phyloP scores from a whole-genome alignment of 1,140 invertebrate species.

The Saccostrea cuccullata region DNA sequence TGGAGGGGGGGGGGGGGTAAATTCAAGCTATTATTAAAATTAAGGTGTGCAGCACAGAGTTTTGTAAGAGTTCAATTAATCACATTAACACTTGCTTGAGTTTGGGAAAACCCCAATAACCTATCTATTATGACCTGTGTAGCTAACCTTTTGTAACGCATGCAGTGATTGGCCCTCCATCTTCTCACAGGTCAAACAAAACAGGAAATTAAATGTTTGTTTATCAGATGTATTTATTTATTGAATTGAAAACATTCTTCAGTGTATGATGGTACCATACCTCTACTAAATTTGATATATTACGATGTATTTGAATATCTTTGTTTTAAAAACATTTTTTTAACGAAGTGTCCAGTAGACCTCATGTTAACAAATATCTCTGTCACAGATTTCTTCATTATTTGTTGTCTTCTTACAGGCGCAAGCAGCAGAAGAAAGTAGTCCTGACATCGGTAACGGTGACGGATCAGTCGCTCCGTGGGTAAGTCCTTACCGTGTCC shows the following conservation, averaged over 20 bases:
- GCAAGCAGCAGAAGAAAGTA: slow-evolving; percentile 19
- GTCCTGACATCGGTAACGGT: neutral
- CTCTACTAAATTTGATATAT: too few species aligned
- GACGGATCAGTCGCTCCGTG: neutral
- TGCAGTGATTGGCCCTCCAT: neutral
- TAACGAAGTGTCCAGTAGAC: neutral
- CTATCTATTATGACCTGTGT: neutral
- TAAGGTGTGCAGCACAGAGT: too few species aligned
- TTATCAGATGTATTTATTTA: too few species aligned
- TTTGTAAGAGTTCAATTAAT: too few species aligned
- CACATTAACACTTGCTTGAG: neutral
- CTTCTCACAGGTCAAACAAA: neutral
- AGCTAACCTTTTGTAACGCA: neutral
- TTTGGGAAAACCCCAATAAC: neutral
- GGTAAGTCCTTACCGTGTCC: neutral
- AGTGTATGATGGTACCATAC: too few species aligned
- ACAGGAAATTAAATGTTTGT: neutral
- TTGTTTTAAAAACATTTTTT: neutral
- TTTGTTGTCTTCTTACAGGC: neutral
- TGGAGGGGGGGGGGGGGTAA: too few species aligned
- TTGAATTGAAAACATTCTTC: too few species aligned
- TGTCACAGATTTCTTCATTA: neutral
- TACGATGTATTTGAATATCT: neutral
- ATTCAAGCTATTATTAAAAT: too few species aligned
- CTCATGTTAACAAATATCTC: too few species aligned